Conservation (phyloP, 2,797 vertebrate species). For the Pachyuromys duprasi region DNA sequence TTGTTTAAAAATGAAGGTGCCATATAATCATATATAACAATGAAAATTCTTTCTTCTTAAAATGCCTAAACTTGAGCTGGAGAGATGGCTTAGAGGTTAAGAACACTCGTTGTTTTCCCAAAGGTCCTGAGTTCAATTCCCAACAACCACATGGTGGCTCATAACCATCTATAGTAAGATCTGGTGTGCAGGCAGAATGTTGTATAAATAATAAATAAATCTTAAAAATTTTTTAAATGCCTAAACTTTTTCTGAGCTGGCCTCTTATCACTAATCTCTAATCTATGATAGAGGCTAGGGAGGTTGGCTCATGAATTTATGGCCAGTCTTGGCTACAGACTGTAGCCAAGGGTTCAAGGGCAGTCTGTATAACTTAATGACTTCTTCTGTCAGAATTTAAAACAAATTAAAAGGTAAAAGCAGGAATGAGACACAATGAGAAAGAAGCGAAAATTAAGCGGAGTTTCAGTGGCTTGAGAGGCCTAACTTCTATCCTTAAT, state of each 20-base stretch:
- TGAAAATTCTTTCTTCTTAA: background rate
- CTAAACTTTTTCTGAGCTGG: background rate
- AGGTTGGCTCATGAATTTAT: background rate
- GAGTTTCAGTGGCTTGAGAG: background rate
- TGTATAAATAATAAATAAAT: no score
- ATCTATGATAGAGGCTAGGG: background rate
- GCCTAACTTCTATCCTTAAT: background rate
- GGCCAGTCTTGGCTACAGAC: background rate
- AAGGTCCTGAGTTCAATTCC: no score
- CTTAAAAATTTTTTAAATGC: no score
- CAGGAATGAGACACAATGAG: background rate
- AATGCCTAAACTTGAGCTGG: background rate
- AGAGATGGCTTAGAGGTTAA: no score
- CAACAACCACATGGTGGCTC: no score
- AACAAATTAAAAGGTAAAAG: background rate
- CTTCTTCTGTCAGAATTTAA: background rate
- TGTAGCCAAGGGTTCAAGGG: background rate
- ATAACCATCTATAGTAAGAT: no score
- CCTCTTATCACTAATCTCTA: background rate
- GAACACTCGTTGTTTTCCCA: no score
- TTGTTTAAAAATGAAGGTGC: conserved; percentile 2
- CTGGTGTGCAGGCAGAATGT: no score
- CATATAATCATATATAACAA: background rate
- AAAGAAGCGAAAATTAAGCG: background rate
- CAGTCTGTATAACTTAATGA: background rate